Conservation (phyloP, 2,113 vertebrate species). For the Rhinoderma darwinii region DNA sequence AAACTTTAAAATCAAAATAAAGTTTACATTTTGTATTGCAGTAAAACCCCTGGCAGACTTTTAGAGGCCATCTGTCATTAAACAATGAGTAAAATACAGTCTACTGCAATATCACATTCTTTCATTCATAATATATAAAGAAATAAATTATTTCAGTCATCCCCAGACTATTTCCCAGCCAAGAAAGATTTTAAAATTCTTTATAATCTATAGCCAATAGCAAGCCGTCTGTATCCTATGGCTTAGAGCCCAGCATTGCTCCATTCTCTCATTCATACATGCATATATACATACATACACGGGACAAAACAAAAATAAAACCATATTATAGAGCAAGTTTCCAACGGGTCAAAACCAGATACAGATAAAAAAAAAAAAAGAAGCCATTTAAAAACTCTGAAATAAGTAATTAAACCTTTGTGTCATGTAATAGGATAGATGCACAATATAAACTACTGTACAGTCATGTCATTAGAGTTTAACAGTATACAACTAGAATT, state of each 20-base stretch:
- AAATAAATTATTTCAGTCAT: slow-evolving; percentile 37
- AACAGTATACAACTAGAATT: no score
- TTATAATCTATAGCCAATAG: slow-evolving; percentile 46
- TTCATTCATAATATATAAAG: slow-evolving; percentile 46
- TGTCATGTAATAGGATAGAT: neutral
- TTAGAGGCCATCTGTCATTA: slow-evolving; percentile 40
- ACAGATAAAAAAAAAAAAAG: neutral
- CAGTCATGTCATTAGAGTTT: no score
- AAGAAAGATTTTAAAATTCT: slow-evolving; percentile 46
- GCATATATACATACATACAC: neutral
- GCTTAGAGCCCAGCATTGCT: slow-evolving; percentile 25
- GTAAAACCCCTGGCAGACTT: neutral
- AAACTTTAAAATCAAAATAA: neutral
- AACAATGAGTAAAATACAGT: slow-evolving; percentile 29
- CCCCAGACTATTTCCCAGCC: slow-evolving; percentile 33
- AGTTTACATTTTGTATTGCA: neutral
- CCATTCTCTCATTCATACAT: neutral
- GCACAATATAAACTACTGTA: neutral
- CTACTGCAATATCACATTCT: slow-evolving; percentile 2
- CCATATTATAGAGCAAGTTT: neutral
- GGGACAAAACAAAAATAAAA: neutral
- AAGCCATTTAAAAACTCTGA: no score
- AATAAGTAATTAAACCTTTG: no score
- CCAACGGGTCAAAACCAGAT: neutral
- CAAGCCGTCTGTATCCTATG: slow-evolving; percentile 2